phyloP scores from a whole-genome alignment of 2,797 vertebrate species.

The Falco naumanni region DNA sequence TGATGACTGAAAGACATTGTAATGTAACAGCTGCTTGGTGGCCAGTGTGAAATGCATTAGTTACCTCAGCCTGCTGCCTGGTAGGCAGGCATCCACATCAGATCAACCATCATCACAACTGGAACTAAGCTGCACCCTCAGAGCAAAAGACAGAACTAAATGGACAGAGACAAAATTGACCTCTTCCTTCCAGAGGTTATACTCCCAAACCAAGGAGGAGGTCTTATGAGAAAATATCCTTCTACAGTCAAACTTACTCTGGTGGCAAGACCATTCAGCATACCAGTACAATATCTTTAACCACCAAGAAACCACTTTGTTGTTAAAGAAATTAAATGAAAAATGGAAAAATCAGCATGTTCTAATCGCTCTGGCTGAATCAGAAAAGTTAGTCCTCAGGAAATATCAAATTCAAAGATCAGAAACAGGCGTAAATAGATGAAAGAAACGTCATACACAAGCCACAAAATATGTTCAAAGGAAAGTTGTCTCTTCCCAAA shows the following conservation, averaged over 20 bases:
- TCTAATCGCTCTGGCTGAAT: neutral
- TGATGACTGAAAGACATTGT: constrained; percentile 50
- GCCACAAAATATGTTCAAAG: neutral
- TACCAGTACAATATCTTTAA: neutral
- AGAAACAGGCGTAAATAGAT: neutral
- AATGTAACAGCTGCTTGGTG: constrained; percentile 56
- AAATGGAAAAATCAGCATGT: neutral
- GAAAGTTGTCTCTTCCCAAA: neutral
- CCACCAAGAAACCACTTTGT: neutral
- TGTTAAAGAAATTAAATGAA: neutral
- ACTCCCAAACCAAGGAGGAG: neutral
- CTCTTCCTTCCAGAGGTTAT: neutral
- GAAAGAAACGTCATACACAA: neutral
- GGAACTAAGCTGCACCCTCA: neutral
- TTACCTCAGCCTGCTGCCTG: constrained; percentile 34
- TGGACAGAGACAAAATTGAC: neutral
- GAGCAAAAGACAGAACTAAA: constrained; percentile 8
- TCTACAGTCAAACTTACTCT: neutral
- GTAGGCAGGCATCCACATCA: constrained; percentile 35
- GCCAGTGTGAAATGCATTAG: constrained; percentile 44
- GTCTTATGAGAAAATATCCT: neutral
- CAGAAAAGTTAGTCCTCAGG: neutral
- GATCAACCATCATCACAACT: constrained; percentile 2
- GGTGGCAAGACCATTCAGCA: neutral
- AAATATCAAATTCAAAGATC: neutral